Evolutionary conservation across 2,797 vertebrate genomes (phyloP).

Genomic region (Ciconia nigra): DNA sequence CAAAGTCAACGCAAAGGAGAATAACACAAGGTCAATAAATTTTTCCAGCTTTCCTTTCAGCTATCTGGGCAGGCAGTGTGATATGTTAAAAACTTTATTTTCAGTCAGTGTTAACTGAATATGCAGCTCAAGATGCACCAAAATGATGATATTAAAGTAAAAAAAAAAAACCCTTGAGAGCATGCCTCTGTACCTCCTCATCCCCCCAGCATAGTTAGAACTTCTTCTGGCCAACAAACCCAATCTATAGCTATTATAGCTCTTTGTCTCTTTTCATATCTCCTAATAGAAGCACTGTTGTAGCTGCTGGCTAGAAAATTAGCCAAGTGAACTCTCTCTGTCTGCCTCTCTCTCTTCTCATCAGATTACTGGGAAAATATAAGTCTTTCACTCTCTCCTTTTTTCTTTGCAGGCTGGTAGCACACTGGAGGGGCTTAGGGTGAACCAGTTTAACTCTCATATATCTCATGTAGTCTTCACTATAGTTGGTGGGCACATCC

Average conservation of each 20-base stretch:
- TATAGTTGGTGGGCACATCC: slow-evolving; percentile 32
- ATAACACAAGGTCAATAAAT: background rate
- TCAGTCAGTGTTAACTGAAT: slow-evolving; percentile 25
- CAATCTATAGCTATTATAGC: slow-evolving; percentile 74
- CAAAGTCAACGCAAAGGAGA: background rate
- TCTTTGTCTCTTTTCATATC: slow-evolving; percentile 79
- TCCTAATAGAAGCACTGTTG: slow-evolving; percentile 81
- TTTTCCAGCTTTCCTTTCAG: slow-evolving; percentile 24
- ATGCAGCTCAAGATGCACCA: slow-evolving; percentile 10
- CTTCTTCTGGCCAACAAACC: slow-evolving; percentile 38
- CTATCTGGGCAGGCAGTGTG: background rate
- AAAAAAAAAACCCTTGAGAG: slow-evolving; percentile 11
- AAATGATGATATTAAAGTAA: slow-evolving; percentile 37
- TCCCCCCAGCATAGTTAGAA: background rate
- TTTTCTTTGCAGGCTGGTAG: slow-evolving; percentile 60
- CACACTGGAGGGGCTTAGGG: slow-evolving; percentile 65
- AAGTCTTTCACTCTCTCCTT: slow-evolving; percentile 35
- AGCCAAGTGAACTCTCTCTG: slow-evolving; percentile 69
- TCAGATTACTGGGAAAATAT: slow-evolving; percentile 73
- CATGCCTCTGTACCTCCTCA: background rate
- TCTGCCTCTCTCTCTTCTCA: slow-evolving; percentile 62
- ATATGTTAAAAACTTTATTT: slow-evolving; percentile 22
- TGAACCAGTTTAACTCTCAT: slow-evolving; percentile 63
- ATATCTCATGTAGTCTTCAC: slow-evolving; percentile 47
- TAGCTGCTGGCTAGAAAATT: slow-evolving; percentile 73